These are phyloP conservation scores for Buceros bicornis DNA, from an alignment of 2,797 vertebrate species.

Conservation along the genomic window DNA sequence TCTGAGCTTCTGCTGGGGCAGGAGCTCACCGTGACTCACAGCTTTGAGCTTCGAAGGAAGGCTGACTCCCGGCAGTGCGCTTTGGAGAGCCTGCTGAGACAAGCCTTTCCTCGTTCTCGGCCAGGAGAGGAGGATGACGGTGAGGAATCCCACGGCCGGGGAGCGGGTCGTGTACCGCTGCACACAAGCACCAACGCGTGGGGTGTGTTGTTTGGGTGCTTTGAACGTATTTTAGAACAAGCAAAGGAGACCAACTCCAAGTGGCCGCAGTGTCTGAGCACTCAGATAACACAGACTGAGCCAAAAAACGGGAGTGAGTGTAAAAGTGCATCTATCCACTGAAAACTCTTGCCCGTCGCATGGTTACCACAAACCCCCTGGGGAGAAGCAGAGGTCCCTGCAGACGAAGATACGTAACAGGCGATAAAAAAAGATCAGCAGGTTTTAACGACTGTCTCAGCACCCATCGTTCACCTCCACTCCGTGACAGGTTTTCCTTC, in stretches of 20 bases:
- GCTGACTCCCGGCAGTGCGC: neutral
- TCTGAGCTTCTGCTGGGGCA: neutral
- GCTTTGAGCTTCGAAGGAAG: neutral
- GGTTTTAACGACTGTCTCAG: neutral
- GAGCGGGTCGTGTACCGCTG: neutral
- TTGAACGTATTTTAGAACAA: neutral
- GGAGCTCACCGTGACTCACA: neutral
- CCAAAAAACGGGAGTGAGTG: neutral
- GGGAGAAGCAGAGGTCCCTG: neutral
- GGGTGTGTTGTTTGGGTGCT: neutral
- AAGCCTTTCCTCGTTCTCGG: neutral
- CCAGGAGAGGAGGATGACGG: neutral
- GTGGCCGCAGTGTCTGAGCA: neutral
- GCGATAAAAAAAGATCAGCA: neutral
- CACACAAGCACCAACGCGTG: neutral
- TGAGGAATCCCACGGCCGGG: neutral
- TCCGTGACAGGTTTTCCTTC: neutral
- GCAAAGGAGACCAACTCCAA: neutral
- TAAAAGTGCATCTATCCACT: neutral
- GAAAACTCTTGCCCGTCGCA: neutral
- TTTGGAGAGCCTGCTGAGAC: neutral
- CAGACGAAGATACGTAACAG: neutral
- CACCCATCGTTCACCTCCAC: neutral
- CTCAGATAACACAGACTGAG: fast-evolving
- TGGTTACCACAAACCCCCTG: neutral